Evolutionary conservation across 2,888 invertebrate species (phyloP), one percentile per base, ranked within the genome.

Genomic region (Lacanobia oleracea): DNA sequence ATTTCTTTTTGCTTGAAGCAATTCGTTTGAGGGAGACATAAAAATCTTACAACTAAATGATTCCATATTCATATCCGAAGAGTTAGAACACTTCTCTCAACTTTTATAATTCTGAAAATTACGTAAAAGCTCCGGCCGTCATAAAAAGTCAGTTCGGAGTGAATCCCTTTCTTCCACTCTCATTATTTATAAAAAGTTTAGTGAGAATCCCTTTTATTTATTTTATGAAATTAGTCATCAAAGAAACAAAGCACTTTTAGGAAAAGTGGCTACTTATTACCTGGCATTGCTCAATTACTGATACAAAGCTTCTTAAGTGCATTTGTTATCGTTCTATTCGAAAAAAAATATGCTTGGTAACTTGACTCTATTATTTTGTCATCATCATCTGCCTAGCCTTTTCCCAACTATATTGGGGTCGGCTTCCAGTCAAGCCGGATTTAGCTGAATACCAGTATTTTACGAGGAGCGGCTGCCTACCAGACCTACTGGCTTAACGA

Each of bases 61-160:
- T 88, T 88, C 81, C 83, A 87, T 86, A 88, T 88, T 87, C 85
- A 86, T 84, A 85, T 83, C 82, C 79, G 87, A 77, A 82, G 84
- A 88, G 88, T 79, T 85, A 77, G 74, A 88, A 82, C 82, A 85
- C 84, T 88, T 79, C 71, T 83, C 37, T 84, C 76, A 83, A 86
- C 83, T 88, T 88, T 87, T 84, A 88, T 86, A 83, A 81, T 80
- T 84, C 82, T 75, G 79, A 85, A 88, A 87, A 89, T 89, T 86
- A 85, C 81, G 84, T 87, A 85, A 86, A 86, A 88, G 83, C 85
- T 87, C 86, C 78, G 84, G 83, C 81, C 81, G 75, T 87, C 81
- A 84, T 88, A 88, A 89, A 87, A 88, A 87, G 79, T 76, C 79
- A 86, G 85, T 81, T 79, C 72, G 71, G 72, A 85, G 83, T 80